phyloP scores from a whole-genome alignment of 1,140 invertebrate species.

The Hestina assimilis region DNA sequence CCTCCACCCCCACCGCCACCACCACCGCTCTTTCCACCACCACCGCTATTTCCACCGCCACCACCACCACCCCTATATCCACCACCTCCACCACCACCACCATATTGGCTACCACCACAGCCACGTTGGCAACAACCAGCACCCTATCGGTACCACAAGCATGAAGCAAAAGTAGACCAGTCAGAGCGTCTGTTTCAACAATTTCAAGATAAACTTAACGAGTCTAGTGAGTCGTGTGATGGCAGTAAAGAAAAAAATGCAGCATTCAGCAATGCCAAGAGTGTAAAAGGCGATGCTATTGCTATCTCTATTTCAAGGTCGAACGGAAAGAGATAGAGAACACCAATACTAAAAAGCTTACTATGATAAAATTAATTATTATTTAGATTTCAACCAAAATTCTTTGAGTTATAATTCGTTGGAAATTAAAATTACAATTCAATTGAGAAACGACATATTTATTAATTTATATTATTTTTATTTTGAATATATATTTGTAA shows the following conservation, averaged over 20 bases:
- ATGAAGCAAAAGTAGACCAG: not conserved
- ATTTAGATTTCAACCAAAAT: not conserved
- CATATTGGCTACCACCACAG: slow-evolving; percentile 24
- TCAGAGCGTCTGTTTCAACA: not conserved
- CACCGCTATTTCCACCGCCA: slow-evolving; percentile 25
- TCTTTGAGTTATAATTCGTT: no score
- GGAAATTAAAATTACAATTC: no score
- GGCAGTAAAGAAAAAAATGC: slow-evolving; percentile 5
- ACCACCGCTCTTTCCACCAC: slow-evolving; percentile 28
- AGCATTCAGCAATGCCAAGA: slow-evolving; percentile 47
- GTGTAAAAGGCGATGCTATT: slow-evolving; percentile 43
- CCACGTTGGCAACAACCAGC: slow-evolving; percentile 24
- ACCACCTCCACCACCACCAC: slow-evolving; percentile 13
- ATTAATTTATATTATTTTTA: no score
- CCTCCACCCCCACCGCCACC: slow-evolving; percentile 36
- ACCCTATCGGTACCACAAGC: slow-evolving; percentile 6
- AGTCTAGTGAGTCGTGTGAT: slow-evolving; percentile 6
- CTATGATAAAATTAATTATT: no score
- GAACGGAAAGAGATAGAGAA: not conserved
- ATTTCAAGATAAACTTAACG: not conserved
- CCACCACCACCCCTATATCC: slow-evolving; percentile 17
- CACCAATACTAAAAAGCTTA: not conserved
- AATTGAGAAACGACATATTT: no score
- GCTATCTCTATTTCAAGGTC: slow-evolving; percentile 45
- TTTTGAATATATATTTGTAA: no score